A percentile compares a stretch with the other conserved stretches of the same genome.
These are phyloP conservation scores for Drosophila albomicans DNA, from an alignment of 1,140 invertebrate genomes.

Conservation along the genomic window DNA sequence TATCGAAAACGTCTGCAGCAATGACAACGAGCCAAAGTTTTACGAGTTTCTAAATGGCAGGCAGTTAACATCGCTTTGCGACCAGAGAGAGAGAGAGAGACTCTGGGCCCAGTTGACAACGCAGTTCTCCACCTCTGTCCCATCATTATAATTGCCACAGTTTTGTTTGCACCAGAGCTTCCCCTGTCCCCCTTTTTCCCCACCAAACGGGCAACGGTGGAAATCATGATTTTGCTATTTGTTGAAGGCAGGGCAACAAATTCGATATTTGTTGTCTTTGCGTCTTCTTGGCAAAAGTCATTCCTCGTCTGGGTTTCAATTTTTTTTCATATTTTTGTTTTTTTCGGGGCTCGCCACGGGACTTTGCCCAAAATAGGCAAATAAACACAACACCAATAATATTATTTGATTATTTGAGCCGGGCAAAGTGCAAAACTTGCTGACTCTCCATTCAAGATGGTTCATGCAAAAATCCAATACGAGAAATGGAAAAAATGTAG, in stretches of 20 bases:
- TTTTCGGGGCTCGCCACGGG: slow-evolving; percentile 6
- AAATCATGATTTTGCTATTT: slow-evolving; percentile 27
- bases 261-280: not conserved
- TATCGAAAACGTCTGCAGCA: not conserved
- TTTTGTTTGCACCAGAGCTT: not conserved
- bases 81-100: not conserved
- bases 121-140: not conserved
- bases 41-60: slow-evolving; percentile 1
- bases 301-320: too few relatives aligned
- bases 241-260: slow-evolving; percentile 23
- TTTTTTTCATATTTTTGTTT: not conserved
- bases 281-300: not conserved
- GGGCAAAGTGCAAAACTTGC: slow-evolving; percentile 4
- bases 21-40: not conserved
- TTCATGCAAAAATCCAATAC: too few relatives aligned
- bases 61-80: not conserved
- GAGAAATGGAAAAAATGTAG: too few relatives aligned
- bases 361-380: not conserved
- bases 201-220: not conserved
- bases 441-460: not conserved
- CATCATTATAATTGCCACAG: slow-evolving; percentile 1
- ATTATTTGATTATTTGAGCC: slow-evolving; percentile 8
- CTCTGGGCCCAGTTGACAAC: not conserved
- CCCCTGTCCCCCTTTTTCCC: not conserved
- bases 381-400: not conserved